These are phyloP conservation scores for Sacculina carcini DNA, from an alignment of 2,888 invertebrate genomes.

Conservation along the genomic window DNA sequence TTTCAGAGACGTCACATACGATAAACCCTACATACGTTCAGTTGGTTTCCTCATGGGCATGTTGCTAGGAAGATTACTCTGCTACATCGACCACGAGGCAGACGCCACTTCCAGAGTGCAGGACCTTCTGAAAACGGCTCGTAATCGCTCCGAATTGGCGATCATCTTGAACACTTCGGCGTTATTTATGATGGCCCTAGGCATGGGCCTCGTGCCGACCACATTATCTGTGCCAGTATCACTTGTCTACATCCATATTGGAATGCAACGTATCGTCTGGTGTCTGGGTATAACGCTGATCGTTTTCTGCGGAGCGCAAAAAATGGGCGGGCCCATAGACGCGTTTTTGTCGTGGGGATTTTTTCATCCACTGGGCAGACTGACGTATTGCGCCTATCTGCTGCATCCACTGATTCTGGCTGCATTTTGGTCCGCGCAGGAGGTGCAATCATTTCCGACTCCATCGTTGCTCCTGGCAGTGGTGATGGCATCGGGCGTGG, in stretches of 20 bases:
- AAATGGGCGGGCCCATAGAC: background rate
- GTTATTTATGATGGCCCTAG: background rate
- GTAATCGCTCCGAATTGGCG: background rate
- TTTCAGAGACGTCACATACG: constrained; percentile 1
- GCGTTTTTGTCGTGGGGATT: background rate
- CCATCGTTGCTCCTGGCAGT: background rate
- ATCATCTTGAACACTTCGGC: too few relatives aligned
- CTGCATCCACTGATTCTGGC: background rate
- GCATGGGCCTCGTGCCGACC: background rate
- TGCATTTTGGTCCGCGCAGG: background rate
- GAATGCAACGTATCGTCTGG: background rate
- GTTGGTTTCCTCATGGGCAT: background rate
- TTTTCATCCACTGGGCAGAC: background rate
- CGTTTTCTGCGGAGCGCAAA: background rate
- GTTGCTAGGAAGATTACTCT: background rate
- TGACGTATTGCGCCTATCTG: background rate
- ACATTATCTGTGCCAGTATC: background rate
- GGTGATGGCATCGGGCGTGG: background rate
- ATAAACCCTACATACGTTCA: background rate
- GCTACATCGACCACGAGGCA: background rate
- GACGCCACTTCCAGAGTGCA: background rate
- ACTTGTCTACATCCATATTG: background rate
- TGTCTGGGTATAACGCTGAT: background rate
- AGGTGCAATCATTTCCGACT: background rate
- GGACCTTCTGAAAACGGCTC: background rate